Percentiles rank a stretch among this genome's conserved stretches.
These are phyloP conservation scores for Pteronura brasiliensis DNA, from an alignment of 2,113 vertebrate genomes.

Conservation along the genomic window DNA sequence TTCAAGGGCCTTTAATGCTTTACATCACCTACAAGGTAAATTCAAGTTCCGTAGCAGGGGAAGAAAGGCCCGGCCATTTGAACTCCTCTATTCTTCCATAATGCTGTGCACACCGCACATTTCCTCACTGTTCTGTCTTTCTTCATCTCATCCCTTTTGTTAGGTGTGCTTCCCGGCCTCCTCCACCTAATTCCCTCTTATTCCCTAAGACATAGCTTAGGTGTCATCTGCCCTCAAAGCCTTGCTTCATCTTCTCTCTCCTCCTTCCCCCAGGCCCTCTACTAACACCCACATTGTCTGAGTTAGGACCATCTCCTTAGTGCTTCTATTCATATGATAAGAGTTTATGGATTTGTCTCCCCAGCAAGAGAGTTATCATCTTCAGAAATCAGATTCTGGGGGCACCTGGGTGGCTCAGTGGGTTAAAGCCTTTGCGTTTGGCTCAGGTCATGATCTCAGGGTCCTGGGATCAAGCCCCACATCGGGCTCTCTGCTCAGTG, in stretches of 20 bases:
- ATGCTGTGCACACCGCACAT: fast-evolving
- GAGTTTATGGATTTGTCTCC: not conserved
- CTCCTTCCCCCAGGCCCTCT: not conserved
- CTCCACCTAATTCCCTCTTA: not conserved
- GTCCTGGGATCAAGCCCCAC: too few species aligned
- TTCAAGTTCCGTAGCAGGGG: not conserved
- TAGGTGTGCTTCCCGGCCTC: not conserved
- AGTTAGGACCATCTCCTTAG: not conserved
- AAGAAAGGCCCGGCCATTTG: not conserved
- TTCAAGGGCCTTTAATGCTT: not conserved
- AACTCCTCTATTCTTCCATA: not conserved
- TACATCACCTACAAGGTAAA: not conserved
- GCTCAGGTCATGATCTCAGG: too few species aligned
- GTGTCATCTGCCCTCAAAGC: not conserved
- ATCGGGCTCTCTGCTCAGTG: too few species aligned
- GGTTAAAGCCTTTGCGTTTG: too few species aligned
- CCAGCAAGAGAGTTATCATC: not conserved
- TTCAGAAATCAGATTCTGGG: not conserved
- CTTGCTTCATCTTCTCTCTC: not conserved
- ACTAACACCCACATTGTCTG: not conserved
- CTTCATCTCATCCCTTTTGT: not conserved
- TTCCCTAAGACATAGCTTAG: not conserved
- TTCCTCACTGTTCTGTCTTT: not conserved
- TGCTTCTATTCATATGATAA: not conserved
- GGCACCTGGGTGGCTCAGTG: too few species aligned